These are phyloP conservation scores for Sigmodon hispidus DNA, from an alignment of 2,113 vertebrate species.

Conservation along the genomic window DNA sequence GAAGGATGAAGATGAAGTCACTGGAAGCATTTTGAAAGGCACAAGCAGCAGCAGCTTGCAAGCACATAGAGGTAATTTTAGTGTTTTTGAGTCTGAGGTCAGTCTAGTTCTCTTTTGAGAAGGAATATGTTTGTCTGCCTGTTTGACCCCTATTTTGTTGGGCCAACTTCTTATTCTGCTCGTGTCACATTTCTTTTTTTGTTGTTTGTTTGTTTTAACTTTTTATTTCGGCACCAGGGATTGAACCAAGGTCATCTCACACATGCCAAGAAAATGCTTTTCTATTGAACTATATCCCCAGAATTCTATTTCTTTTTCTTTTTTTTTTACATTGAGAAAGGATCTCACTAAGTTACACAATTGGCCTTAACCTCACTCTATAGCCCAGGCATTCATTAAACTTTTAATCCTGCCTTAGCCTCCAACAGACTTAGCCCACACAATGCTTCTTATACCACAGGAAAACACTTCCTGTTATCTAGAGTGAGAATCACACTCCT, in stretches of 20 bases:
- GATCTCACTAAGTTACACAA: background rate
- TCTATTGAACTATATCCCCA: background rate
- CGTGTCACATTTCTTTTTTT: background rate
- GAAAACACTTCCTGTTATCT: background rate
- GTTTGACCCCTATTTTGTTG: no score
- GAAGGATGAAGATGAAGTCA: background rate
- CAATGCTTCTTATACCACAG: background rate
- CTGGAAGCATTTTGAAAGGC: background rate
- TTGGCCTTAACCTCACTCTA: background rate
- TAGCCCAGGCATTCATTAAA: background rate
- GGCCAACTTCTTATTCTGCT: background rate
- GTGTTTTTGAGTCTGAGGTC: background rate
- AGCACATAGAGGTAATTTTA: background rate
- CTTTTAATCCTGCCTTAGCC: background rate
- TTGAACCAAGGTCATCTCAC: background rate
- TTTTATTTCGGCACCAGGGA: background rate
- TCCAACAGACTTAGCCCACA: background rate
- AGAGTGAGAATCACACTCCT: background rate
- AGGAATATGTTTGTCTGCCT: background rate
- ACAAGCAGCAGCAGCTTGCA: background rate
- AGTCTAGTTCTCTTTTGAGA: background rate
- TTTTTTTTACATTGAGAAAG: background rate
- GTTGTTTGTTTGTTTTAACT: no score
- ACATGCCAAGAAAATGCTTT: background rate
- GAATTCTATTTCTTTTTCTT: background rate